Percentiles rank a stretch among this genome's conserved stretches.
Conservation (phyloP, 2,797 vertebrate genomes). For the Sebastes trivittatus region DNA sequence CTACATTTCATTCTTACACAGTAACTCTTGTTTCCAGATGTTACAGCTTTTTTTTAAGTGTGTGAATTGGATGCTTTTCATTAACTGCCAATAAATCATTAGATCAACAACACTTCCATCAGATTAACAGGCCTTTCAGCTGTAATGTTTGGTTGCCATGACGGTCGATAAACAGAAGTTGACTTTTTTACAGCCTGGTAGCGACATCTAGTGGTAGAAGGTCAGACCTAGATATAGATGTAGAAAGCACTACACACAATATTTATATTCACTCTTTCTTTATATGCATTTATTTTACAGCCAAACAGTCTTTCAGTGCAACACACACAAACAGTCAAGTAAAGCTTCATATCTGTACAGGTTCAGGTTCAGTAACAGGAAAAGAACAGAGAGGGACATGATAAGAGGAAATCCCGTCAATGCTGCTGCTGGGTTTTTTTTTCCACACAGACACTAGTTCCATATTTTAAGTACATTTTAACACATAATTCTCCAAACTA, state of each 20-base stretch:
- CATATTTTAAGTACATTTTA: not conserved
- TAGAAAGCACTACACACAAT: not conserved
- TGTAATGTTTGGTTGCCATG: not conserved
- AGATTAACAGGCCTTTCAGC: not conserved
- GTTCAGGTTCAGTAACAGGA: not conserved
- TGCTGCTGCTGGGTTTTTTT: not conserved
- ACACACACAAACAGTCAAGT: not conserved
- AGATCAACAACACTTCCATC: no score
- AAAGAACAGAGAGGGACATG: not conserved
- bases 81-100: not conserved
- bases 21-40: no score
- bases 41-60: not conserved
- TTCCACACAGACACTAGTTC: not conserved
- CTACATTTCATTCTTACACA: not conserved
- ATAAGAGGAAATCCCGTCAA: not conserved
- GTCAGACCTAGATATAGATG: no score
- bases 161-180: not conserved
- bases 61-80: not conserved
- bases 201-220: conserved; percentile 9
- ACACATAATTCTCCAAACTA: not conserved
- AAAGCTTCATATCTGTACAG: not conserved
- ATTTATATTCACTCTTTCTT: not conserved
- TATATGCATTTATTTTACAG: conserved; percentile 26
- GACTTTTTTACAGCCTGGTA: not conserved
- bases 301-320: not conserved